Evolutionary conservation across 2,888 invertebrate genomes (phyloP), one percentile per base, ranked within the genome.

Genomic region (Chironomus tentans): DNA sequence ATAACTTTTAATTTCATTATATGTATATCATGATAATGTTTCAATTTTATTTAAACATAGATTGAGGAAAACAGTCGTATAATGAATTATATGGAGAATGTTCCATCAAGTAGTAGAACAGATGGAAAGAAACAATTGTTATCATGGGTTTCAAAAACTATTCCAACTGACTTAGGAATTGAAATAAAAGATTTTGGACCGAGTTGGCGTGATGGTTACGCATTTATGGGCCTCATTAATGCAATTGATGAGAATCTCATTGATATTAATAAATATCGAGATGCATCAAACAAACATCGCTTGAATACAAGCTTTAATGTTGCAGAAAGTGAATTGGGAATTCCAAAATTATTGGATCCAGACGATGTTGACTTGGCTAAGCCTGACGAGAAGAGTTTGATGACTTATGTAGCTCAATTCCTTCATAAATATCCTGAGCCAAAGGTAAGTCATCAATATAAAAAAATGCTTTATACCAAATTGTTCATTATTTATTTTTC

Each of bases 371-470:
- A 97, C 83, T 96, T 97, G 28, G 91, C 93, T 38, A 94, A 94
- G 82, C 98, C 98, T 4, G 98, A 98, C 84, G 98, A 98, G 83
- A 93, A 95, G 85, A 97, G 96, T 78, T 95, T 98, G 80, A 98
- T 98, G 97, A 98, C 98, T 46, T 98, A 98, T 83, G 97, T 98
- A 78, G 97, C 98, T 61, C 97, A 98, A 86, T 98, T 98, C 85
- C 87, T 98, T 82, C 96, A 97, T 84, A 95, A 96, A 85, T 94
- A 94, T 85, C 94, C 94, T 69, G 94, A 94, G 86, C 93, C 94
- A 72, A 92, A 90, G 85, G 89, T 88, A 78, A 81, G 80, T 56
- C 10, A 24, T 48, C 22, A 47, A 24, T 21, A 47, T 38, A 38
- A n/a, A 47, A 61, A 56, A 4, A 13, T 48, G 5, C 21, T 13